Conservation (phyloP, 2,113 vertebrate species). For the Ornithorhynchus anatinus region DNA sequence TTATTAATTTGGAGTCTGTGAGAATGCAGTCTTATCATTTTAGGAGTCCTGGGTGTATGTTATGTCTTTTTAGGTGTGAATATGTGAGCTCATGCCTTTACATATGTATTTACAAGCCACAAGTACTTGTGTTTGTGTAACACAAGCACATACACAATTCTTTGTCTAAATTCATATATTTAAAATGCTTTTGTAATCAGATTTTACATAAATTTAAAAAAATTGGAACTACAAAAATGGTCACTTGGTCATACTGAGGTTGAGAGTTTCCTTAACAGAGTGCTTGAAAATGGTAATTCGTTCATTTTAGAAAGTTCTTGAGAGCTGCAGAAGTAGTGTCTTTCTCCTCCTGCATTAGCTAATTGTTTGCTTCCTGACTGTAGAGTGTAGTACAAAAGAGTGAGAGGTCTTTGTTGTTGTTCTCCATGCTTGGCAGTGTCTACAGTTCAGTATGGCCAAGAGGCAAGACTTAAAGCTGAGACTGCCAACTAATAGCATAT, state of each 20-base stretch:
- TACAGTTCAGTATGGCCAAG: not conserved
- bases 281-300: not conserved
- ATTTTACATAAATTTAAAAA: not conserved
- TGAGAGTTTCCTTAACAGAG: not conserved
- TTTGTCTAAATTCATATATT: no score
- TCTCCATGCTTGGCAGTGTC: not conserved
- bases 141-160: not conserved
- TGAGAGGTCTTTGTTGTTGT: not conserved
- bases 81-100: no score
- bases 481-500: not conserved
- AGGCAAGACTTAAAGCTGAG: not conserved
- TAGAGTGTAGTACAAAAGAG: not conserved
- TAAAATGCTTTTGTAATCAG: not conserved
- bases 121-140: not conserved
- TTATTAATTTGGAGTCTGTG: no score
- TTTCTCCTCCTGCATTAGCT: not conserved
- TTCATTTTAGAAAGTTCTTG: not conserved
- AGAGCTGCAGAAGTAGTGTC: not conserved
- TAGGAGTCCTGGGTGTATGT: no score
- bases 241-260: not conserved
- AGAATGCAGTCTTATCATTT: no score
- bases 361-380: not conserved
- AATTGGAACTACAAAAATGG: not conserved
- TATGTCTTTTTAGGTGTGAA: no score
- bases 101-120: not conserved